A percentile compares a stretch with the other conserved stretches of the same genome.
Conservation (phyloP, 1,140 invertebrate species). For the Neodiprion pinetum region DNA sequence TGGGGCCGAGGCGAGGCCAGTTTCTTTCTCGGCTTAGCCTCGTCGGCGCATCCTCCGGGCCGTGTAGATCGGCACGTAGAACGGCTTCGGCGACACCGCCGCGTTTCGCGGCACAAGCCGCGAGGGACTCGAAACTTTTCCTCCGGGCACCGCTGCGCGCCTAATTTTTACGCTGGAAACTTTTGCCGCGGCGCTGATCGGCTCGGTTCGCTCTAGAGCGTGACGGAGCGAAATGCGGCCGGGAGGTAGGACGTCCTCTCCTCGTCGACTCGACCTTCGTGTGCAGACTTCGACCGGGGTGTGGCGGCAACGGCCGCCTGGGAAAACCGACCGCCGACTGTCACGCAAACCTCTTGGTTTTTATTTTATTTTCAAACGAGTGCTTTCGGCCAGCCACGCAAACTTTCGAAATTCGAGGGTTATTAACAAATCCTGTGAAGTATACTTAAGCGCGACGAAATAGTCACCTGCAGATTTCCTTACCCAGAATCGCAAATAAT, state of each 20-base stretch:
- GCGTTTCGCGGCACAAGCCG: not conserved
- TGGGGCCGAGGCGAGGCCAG: constrained; percentile 35
- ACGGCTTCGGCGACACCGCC: constrained; percentile 6
- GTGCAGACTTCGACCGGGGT: not conserved
- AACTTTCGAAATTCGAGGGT: no score
- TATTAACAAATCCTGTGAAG: no score
- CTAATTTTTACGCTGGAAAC: no score
- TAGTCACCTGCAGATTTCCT: no score
- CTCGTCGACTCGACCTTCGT: not conserved
- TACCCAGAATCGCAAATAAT: no score
- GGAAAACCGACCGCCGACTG: not conserved
- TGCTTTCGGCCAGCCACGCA: no score
- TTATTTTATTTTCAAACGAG: no score
- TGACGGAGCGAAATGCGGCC: not conserved
- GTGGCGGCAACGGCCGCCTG: not conserved
- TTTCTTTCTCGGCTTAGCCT: constrained; percentile 42
- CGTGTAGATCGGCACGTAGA: constrained; percentile 1
- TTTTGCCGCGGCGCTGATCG: no score
- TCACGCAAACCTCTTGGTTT: not conserved
- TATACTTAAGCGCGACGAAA: no score
- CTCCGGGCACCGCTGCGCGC: no score
- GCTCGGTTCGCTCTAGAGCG: no score
- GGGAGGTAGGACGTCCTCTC: not conserved
- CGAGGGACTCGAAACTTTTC: constrained; percentile 15
- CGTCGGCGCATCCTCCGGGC: constrained; percentile 25